Conservation (phyloP, 2,797 vertebrate species). For the Peromyscus attwateri region DNA sequence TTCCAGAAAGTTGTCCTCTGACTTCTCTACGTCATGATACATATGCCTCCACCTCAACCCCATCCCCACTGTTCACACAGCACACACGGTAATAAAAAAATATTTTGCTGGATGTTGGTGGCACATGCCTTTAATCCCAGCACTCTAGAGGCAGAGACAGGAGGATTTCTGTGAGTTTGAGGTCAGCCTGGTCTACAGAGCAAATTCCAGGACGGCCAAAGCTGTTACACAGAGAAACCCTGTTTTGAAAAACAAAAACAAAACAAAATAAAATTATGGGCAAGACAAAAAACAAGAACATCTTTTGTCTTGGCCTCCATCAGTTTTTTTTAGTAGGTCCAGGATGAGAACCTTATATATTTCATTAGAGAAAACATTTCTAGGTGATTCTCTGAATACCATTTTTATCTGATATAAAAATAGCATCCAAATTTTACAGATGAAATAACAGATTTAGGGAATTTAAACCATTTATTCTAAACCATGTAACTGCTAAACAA, state of each 20-base stretch:
- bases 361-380: not conserved
- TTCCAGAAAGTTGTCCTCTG: not conserved
- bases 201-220: not conserved
- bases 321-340: constrained; percentile 16
- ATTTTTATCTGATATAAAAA: constrained; percentile 66
- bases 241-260: not conserved
- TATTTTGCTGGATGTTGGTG: not conserved
- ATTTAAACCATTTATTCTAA: constrained; percentile 59
- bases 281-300: not conserved
- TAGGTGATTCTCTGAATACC: constrained; percentile 32
- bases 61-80: not conserved
- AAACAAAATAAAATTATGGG: not conserved
- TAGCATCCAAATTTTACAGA: constrained; percentile 48
- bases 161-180: not conserved
- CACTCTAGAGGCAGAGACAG: not conserved
- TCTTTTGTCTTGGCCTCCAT: not conserved
- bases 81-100: not conserved
- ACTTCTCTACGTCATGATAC: not conserved
- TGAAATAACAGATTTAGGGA: constrained; percentile 44
- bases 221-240: not conserved
- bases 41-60: not conserved
- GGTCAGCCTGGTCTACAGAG: not conserved
- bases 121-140: not conserved
- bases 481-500: constrained; percentile 29
- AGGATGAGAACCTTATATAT: not conserved